These are phyloP conservation scores for Mycalesis mineus DNA, from an alignment of 2,888 invertebrate species.

Conservation along the genomic window DNA sequence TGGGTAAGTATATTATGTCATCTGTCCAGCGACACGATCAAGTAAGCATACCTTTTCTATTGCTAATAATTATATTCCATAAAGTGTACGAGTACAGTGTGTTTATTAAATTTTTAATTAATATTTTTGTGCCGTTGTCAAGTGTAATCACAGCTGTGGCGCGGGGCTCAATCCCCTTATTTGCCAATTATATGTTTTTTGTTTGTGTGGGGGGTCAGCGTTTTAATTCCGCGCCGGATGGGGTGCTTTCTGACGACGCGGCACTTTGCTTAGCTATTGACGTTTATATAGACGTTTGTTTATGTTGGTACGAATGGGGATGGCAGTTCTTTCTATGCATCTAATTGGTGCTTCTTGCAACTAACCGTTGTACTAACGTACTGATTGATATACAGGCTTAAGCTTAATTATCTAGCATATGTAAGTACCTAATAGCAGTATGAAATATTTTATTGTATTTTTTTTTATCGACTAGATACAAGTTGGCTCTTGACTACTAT, in stretches of 20 bases:
- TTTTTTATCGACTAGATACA: no score
- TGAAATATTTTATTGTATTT: no score
- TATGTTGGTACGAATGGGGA: conserved; percentile 11
- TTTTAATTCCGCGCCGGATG: conserved; percentile 36
- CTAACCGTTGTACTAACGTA: no score
- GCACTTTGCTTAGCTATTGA: conserved; percentile 20
- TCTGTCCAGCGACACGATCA: no score
- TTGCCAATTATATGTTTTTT: conserved; percentile 56
- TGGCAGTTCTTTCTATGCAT: not conserved
- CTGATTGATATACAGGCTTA: no score
- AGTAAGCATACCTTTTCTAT: no score
- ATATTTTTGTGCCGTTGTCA: conserved; percentile 27
- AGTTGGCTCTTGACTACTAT: no score
- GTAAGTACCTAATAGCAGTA: no score
- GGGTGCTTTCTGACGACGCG: conserved; percentile 30
- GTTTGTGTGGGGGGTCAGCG: conserved; percentile 43
- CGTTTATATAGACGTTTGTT: conserved; percentile 5
- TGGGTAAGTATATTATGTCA: no score
- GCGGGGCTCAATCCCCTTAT: conserved; percentile 43
- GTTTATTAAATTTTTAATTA: conserved; percentile 12
- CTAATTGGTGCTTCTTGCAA: no score
- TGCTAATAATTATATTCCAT: no score
- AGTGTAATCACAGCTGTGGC: conserved; percentile 31
- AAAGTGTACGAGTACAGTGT: not conserved
- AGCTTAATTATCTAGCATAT: no score